Conservation (phyloP, 2,797 vertebrate genomes). For the Hylomyscus alleni region DNA sequence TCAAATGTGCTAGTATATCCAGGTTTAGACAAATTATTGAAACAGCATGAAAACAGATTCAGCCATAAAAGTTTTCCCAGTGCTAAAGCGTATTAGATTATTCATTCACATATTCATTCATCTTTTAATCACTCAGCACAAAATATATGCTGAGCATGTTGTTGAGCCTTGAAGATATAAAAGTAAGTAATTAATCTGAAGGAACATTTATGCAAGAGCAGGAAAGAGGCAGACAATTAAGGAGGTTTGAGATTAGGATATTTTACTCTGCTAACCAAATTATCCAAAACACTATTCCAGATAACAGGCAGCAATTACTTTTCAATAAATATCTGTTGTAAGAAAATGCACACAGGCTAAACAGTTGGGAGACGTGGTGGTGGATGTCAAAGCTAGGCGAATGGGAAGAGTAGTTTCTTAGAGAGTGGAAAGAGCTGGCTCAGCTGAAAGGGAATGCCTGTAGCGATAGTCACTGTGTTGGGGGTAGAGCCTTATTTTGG, state of each 20-base stretch:
- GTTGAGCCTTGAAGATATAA: background rate
- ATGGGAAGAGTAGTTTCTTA: background rate
- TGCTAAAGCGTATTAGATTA: background rate
- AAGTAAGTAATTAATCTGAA: background rate
- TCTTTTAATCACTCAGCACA: background rate
- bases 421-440: background rate
- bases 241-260: background rate
- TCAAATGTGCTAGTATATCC: background rate
- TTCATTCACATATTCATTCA: background rate
- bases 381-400: accelerated
- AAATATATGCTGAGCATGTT: background rate
- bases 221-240: background rate
- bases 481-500: background rate
- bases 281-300: background rate
- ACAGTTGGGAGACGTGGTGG: background rate
- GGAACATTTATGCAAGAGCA: background rate
- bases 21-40: background rate
- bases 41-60: background rate
- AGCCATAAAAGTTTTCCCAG: background rate
- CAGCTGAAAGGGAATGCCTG: background rate
- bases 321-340: background rate
- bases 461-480: background rate
- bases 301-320: background rate
- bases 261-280: background rate
- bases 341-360: background rate